These are phyloP conservation scores for Clarias magur DNA, from an alignment of 2,113 vertebrate species.

Conservation along the genomic window DNA sequence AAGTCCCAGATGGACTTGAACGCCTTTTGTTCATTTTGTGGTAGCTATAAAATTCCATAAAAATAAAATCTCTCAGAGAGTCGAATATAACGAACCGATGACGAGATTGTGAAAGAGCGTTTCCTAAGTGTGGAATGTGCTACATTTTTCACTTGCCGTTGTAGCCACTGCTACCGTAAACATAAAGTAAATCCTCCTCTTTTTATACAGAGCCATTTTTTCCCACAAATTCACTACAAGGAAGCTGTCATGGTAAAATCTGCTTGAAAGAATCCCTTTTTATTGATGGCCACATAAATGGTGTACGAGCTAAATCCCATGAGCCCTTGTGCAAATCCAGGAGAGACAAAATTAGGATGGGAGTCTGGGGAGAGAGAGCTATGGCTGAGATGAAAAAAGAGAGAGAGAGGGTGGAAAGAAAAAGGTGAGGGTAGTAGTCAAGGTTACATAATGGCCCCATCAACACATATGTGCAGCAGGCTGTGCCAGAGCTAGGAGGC, in stretches of 20 bases:
- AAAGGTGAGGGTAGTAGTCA: neutral
- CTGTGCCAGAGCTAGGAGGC: constrained; percentile 10
- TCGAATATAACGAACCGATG: neutral
- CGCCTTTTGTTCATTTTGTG: neutral
- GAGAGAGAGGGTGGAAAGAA: neutral
- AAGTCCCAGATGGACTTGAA: no score
- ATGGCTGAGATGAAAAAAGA: neutral
- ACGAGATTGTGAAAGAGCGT: neutral
- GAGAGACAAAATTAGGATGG: neutral
- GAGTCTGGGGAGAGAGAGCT: neutral
- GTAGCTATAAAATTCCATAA: neutral
- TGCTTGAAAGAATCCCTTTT: neutral
- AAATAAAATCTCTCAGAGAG: neutral
- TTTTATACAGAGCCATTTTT: constrained; percentile 4
- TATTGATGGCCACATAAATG: no score
- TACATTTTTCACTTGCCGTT: neutral
- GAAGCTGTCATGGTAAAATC: neutral
- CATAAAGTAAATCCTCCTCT: neutral
- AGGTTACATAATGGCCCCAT: constrained; percentile 24
- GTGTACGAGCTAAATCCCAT: neutral
- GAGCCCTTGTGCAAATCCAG: neutral
- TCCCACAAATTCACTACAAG: neutral
- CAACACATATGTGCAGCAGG: neutral
- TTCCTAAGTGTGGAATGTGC: neutral
- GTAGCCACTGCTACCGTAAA: neutral